Conservation (phyloP, 2,113 vertebrate genomes). For the Tachycineta bicolor region DNA sequence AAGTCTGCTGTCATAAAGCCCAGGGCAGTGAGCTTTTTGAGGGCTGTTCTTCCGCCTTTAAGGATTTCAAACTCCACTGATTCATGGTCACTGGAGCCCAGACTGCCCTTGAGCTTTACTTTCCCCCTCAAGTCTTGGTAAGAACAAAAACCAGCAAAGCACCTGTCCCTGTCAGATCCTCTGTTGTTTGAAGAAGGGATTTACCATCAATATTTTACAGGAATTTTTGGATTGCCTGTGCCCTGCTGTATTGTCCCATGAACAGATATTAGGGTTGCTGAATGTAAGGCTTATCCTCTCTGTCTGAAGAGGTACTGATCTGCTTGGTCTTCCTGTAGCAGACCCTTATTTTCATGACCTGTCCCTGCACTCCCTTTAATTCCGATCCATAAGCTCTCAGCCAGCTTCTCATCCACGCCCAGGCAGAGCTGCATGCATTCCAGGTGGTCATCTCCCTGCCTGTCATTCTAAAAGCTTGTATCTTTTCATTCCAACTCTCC, state of each 20-base stretch:
- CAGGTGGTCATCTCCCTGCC: background rate
- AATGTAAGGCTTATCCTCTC: background rate
- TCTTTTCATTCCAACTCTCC: background rate
- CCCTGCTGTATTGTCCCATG: accelerated
- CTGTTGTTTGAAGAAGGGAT: background rate
- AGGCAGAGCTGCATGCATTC: background rate
- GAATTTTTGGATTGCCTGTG: background rate
- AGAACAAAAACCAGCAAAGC: background rate
- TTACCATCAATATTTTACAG: background rate
- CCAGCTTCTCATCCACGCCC: background rate
- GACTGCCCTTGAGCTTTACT: background rate
- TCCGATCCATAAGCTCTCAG: background rate
- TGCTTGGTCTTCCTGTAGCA: background rate
- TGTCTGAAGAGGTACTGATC: background rate
- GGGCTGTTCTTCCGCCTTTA: background rate
- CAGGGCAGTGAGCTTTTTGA: background rate
- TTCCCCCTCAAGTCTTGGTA: background rate
- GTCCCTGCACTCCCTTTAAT: background rate
- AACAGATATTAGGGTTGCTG: background rate
- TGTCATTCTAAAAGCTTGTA: background rate
- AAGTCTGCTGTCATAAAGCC: background rate
- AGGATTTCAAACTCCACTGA: background rate
- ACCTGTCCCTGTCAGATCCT: background rate
- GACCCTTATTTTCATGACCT: background rate
- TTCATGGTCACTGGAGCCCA: background rate